Evolutionary conservation across 2,113 vertebrate species (phyloP), one percentile per base, ranked within the genome.

Genomic region (Atrichornis clamosus): DNA sequence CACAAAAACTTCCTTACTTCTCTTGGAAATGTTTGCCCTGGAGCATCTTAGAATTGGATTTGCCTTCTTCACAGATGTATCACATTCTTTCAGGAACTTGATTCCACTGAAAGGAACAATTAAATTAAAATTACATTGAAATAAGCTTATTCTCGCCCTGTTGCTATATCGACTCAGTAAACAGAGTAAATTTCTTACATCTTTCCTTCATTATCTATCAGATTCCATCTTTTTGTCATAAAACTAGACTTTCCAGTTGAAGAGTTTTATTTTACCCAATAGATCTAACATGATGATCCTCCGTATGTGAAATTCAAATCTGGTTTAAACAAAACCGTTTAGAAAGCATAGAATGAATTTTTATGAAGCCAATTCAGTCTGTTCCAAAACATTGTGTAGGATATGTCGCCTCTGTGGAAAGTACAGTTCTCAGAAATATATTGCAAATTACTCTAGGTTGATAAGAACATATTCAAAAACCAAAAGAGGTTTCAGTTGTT

Each of bases 271-370:
- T 91, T 97, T 96, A 52, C 85, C 81, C 68, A 49, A 42, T 81
- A 95, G 92, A 95, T 85, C 63, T 85, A 80, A 89, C 73, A 60
- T 1, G 35, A 93, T 79, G 87, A 93, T 82, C 44, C 39, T 86
- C 95, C 84, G 59, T 92, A 97, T 93, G 95, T 62, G 85, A 93
- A 87, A 96, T 96, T 95, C 74, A 95, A 96, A 94, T 84, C 75
- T 90, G 72, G 53, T 86, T 96, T 96, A 94, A 96, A 91, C 56
- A 85, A 86, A 95, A 93, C 69, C 6, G 0, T 92, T 95, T 89
- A 83, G 83, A 73, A 95, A 94, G 47, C 49, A 63, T 37, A 47
- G 89, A 87, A 83, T 73, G 82, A 83, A 62, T 88, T 95, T 94
- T 94, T 96, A 93, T 95, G 75, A 81, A 65, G 46, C 30, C 39